Conservation (phyloP, 1,140 invertebrate species). For the Conopomorpha cramerella region DNA sequence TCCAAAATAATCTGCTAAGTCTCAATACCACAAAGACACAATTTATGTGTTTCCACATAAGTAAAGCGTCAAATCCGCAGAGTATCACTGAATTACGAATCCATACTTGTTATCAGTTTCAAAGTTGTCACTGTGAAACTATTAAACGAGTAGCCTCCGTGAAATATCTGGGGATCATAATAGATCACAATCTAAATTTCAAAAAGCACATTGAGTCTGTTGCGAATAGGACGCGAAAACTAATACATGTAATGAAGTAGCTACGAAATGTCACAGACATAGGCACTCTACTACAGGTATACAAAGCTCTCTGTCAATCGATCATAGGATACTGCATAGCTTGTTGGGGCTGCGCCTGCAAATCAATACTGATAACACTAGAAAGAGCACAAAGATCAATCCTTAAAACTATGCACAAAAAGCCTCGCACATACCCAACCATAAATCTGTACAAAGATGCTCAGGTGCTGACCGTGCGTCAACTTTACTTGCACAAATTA, state of each 20-base stretch:
- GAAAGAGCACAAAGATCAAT: constrained; percentile 1
- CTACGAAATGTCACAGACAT: neutral
- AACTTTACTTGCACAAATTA: neutral
- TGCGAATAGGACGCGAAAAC: neutral
- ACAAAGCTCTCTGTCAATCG: neutral
- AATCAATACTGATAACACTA: neutral
- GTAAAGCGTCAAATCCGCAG: too few relatives aligned
- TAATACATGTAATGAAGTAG: neutral
- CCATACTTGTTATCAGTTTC: too few relatives aligned
- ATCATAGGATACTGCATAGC: neutral
- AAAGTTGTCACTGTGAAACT: too few relatives aligned
- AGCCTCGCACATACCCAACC: neutral
- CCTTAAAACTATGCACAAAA: neutral
- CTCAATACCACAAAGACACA: too few relatives aligned
- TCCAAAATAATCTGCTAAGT: too few relatives aligned
- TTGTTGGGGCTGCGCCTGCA: neutral
- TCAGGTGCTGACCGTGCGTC: neutral
- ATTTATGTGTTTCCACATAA: too few relatives aligned
- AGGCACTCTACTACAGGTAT: neutral
- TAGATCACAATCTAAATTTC: neutral
- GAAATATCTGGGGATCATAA: neutral
- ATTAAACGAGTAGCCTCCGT: neutral
- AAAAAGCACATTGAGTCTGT: neutral
- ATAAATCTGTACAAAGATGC: neutral
- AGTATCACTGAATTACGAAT: too few relatives aligned